A percentile compares a stretch with the other conserved stretches of the same genome.
Conservation (phyloP, 1,140 invertebrate genomes). For the Aphelenchoides besseyi region DNA sequence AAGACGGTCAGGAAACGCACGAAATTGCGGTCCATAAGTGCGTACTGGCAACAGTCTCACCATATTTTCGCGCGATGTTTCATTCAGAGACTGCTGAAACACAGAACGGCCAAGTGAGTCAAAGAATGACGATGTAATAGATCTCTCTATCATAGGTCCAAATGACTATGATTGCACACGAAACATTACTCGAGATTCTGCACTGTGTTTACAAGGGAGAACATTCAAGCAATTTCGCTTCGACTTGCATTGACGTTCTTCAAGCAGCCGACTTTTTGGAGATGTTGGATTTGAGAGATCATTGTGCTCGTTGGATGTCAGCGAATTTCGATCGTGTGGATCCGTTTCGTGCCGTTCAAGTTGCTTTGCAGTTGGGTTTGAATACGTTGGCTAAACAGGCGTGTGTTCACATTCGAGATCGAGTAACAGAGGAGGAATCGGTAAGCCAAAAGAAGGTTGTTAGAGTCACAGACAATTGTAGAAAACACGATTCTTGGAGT, state of each 20-base stretch:
- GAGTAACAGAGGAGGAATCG: constrained; percentile 4
- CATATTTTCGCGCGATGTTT: constrained; percentile 20
- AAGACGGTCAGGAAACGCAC: constrained; percentile 7
- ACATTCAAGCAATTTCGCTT: background rate
- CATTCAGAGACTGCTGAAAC: constrained; percentile 11
- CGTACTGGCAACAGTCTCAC: constrained; percentile 6
- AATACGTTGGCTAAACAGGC: constrained; percentile 10
- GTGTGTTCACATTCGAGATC: background rate
- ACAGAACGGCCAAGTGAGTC: constrained; percentile 3
- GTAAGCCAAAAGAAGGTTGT: no score
- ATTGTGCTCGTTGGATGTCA: background rate
- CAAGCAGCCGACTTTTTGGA: constrained; percentile 21
- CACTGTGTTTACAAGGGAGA: constrained; percentile 16
- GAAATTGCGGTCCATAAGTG: constrained; percentile 13
- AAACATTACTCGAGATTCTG: constrained; percentile 7
- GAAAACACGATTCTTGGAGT: background rate
- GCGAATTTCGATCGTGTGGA: background rate
- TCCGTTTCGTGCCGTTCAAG: background rate
- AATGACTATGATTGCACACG: background rate
- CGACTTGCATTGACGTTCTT: background rate
- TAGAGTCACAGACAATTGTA: background rate
- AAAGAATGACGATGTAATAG: no score
- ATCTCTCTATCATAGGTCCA: no score
- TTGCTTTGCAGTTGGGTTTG: background rate
- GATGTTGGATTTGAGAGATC: constrained; percentile 7